Conservation (phyloP, 1,140 invertebrate species). For the Sminthurides bifidus region DNA sequence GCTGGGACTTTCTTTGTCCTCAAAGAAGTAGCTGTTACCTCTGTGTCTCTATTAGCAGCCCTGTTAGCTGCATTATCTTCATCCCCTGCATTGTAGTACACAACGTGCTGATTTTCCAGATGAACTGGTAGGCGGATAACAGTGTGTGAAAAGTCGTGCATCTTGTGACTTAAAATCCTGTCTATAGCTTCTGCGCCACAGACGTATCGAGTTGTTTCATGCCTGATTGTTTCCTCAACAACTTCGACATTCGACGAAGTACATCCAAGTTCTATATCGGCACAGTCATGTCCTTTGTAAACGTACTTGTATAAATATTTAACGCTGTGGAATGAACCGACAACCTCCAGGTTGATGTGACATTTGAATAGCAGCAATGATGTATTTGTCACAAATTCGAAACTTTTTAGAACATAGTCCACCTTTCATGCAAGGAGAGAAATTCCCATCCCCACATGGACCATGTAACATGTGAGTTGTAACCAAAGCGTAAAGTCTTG, state of each 20-base stretch:
- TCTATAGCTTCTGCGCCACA: constrained; percentile 34
- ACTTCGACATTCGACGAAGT: too few species aligned
- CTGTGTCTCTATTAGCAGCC: too few species aligned
- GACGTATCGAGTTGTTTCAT: constrained; percentile 32
- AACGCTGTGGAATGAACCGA: constrained; percentile 42
- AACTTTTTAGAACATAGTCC: constrained; percentile 37
- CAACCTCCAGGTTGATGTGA: constrained; percentile 43
- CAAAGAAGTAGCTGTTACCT: too few species aligned
- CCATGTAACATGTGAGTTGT: constrained; percentile 38
- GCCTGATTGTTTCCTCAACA: constrained; percentile 29
- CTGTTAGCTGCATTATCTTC: too few species aligned
- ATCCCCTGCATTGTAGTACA: too few species aligned
- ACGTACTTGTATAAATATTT: constrained; percentile 39
- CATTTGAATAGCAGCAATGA: constrained; percentile 39
- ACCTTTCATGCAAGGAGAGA: constrained; percentile 34
- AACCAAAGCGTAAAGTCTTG: constrained; percentile 36
- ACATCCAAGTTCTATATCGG: constrained; percentile 4
- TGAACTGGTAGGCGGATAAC: constrained; percentile 40
- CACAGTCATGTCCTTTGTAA: constrained; percentile 29
- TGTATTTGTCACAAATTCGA: constrained; percentile 30
- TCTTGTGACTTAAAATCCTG: constrained; percentile 28
- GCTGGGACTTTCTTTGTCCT: too few species aligned
- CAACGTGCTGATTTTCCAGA: constrained; percentile 40
- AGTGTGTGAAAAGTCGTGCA: constrained; percentile 30
- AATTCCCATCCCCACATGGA: constrained; percentile 28